These are phyloP conservation scores for Erynnis tages DNA, from an alignment of 2,888 invertebrate genomes.

Conservation along the genomic window DNA sequence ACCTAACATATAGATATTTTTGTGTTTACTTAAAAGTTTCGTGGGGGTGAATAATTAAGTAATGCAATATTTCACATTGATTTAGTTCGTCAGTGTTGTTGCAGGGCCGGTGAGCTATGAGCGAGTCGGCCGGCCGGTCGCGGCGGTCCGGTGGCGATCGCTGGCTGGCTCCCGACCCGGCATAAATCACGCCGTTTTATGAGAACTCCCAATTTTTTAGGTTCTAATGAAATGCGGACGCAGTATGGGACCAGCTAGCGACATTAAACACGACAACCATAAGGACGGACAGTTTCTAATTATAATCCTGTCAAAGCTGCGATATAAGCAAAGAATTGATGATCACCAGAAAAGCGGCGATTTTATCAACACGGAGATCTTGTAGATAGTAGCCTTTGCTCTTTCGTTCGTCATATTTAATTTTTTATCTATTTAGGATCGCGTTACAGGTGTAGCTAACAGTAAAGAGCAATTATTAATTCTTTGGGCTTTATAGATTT, in stretches of 20 bases:
- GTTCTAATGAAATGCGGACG: constrained; percentile 79
- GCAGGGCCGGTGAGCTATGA: too few relatives aligned
- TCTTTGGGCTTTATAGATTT: constrained; percentile 14
- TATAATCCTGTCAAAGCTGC: constrained; percentile 80
- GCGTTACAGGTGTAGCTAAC: constrained; percentile 6
- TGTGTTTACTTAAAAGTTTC: not conserved
- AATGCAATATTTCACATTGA: constrained; percentile 11
- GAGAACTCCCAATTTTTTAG: constrained; percentile 76
- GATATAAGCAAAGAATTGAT: constrained; percentile 77
- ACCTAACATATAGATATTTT: not conserved
- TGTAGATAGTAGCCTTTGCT: constrained; percentile 58
- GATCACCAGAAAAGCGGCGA: constrained; percentile 68
- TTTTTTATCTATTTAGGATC: constrained; percentile 18
- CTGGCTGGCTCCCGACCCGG: constrained; percentile 76
- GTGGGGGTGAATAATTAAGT: not conserved
- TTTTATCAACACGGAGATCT: constrained; percentile 68
- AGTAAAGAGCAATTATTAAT: constrained; percentile 11
- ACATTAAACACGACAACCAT: constrained; percentile 79
- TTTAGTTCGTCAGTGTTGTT: constrained; percentile 4
- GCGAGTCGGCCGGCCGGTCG: too few relatives aligned
- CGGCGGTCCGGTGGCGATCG: constrained; percentile 49
- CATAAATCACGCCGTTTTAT: constrained; percentile 79
- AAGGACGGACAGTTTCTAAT: constrained; percentile 78
- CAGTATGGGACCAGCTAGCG: constrained; percentile 79
- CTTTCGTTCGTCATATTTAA: constrained; percentile 58